phyloP scores from a whole-genome alignment of 2,797 vertebrate genomes.

The Tragopan temminckii region DNA sequence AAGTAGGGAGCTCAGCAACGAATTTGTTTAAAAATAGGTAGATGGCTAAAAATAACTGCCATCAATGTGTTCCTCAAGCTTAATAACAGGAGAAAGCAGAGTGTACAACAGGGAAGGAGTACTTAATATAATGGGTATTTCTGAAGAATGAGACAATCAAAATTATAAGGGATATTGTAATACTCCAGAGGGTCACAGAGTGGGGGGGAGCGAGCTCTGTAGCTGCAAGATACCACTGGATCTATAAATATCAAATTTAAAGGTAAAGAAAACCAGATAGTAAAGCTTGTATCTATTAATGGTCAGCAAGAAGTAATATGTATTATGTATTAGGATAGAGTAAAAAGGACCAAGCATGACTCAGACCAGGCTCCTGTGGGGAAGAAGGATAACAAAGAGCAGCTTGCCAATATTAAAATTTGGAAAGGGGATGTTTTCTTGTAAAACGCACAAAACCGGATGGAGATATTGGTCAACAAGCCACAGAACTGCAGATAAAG shows the following conservation, averaged over 20 bases:
- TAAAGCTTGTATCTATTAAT: not conserved
- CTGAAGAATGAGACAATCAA: conserved; percentile 29
- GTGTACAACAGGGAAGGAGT: not conserved
- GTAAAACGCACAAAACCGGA: not conserved
- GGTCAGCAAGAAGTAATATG: not conserved
- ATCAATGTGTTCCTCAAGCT: not conserved
- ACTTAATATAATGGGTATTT: not conserved
- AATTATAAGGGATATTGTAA: conserved; percentile 35
- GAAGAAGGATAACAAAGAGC: not conserved
- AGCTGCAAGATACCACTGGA: not conserved
- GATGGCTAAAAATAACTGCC: not conserved
- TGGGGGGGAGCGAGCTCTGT: not conserved
- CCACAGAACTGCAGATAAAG: not conserved
- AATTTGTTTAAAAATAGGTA: conserved; percentile 20
- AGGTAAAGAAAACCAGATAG: not conserved
- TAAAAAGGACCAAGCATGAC: not conserved
- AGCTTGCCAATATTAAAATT: not conserved
- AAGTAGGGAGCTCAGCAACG: not conserved
- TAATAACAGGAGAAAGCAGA: not conserved
- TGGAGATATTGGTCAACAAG: not conserved
- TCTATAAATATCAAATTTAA: not conserved
- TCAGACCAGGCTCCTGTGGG: not conserved
- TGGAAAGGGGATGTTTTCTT: not conserved
- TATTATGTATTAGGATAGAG: not conserved
- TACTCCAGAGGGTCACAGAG: not conserved